Conservation (phyloP, 37 sponge, comb jelly and placozoan genomes). For the Bolinopsis microptera region DNA sequence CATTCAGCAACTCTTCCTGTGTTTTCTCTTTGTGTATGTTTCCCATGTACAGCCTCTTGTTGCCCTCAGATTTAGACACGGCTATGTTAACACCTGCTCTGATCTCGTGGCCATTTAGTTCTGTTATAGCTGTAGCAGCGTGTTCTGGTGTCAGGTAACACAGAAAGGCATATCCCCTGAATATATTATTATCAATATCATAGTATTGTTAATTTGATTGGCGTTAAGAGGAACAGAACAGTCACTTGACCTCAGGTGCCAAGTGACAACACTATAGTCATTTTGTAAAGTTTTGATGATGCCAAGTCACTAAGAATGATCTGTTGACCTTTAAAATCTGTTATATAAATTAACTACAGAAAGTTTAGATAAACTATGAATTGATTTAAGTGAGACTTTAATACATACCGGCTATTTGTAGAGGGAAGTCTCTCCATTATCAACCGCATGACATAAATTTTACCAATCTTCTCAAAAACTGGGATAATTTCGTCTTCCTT, state of each 20-base stretch:
- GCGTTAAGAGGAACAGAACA: too few species aligned
- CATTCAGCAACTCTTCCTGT: neutral
- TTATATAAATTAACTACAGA: too few species aligned
- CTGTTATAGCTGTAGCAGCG: constrained; percentile 15
- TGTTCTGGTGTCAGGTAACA: constrained; percentile 2
- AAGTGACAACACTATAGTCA: too few species aligned
- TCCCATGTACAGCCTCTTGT: constrained; percentile 59
- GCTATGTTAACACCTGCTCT: neutral
- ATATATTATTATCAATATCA: too few species aligned
- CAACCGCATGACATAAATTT: constrained; percentile 52
- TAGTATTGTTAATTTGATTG: too few species aligned
- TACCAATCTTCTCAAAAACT: constrained; percentile 38
- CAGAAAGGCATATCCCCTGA: constrained; percentile 58
- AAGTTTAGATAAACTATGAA: too few species aligned
- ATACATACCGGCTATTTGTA: neutral
- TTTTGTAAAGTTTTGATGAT: too few species aligned
- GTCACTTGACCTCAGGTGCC: too few species aligned
- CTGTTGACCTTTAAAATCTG: too few species aligned
- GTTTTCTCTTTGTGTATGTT: constrained; percentile 57
- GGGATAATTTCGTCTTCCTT: constrained; percentile 56
- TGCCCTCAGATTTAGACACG: constrained; percentile 45
- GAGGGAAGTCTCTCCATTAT: constrained; percentile 24
- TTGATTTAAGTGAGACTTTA: too few species aligned
- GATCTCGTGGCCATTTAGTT: constrained; percentile 29
- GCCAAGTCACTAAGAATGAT: too few species aligned